Evolutionary conservation across 2,888 invertebrate genomes (phyloP), one percentile per base, ranked within the genome.

Genomic region (Perizoma flavofasciatum): DNA sequence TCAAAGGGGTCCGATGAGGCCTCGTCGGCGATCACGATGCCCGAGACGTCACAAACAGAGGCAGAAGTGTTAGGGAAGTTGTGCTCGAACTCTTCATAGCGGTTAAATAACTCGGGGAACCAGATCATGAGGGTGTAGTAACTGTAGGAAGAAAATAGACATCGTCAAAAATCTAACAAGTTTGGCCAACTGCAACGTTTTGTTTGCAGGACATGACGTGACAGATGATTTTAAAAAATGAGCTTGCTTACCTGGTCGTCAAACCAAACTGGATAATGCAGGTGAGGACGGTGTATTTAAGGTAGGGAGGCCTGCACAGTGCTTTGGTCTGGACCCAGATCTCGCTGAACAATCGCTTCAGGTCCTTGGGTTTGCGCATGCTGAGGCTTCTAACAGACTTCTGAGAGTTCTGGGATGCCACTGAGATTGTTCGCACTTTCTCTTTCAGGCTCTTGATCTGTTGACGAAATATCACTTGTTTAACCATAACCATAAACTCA

Each of bases 111-210:
- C 83, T 97, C 97, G 9, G 97, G 97, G 88, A 97, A 97, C 97
- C 97, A 98, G 82, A 97, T 94, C 96, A 97, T 97, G 46, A 97
- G 88, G 6, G 97, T 97, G 83, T 97, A 97, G 88, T 97, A 97
- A 78, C 97, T 97, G n/a, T n/a, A n/a, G 89, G n/a, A 76, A 73
- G 41, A 0, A 22, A 22, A 4, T 22, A 22, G 44, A 6, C 4
- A 44, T 41, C 2, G 41, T 41, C n/a, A 35, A 35, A 35, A 6
- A 6, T 35, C 6, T 6, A 5, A n/a, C 4, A n/a, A n/a, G 5
- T n/a, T n/a, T 41, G 41, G 4, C n/a, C 41, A n/a, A 5, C n/a
- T 41, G 41, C 4, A 41, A 39, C 39, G 37, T 37, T 37, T 37
- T 5, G 5, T 37, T 37, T 37, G 6, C 37, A 37, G 6, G 8